Evolutionary conservation across 2,888 invertebrate species (phyloP), one percentile per base, ranked within the genome.

Genomic region (Mamestra brassicae): DNA sequence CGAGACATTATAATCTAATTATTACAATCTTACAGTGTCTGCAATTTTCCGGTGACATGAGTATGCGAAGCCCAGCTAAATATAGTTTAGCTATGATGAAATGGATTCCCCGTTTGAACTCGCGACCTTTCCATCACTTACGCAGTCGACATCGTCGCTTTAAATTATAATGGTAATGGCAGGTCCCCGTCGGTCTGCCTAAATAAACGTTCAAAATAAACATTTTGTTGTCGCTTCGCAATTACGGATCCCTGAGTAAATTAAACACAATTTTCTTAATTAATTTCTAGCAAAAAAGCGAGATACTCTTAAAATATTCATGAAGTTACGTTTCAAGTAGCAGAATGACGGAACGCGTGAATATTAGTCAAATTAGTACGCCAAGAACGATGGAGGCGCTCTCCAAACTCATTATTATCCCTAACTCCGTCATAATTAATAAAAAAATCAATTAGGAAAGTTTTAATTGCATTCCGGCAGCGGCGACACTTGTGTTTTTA

Each of bases 381-480:
- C 77, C 67, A 72, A 78, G 71, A 82, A 57, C 75, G 82, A 75
- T 76, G 71, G 73, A 83, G 67, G 80, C 63, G 77, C 80, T 81
- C 74, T 67, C 69, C 73, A 83, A 84, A 82, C 81, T 85, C 84
- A 85, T 81, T 81, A 84, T 80, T 77, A 82, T 78, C 72, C 64
- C 68, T 75, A 85, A 72, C 78, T 74, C 61, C 67, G 80, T 80
- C 60, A 78, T 83, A 85, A 88, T 87, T 88, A 87, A 88, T 86
- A 84, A 87, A 87, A 87, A 89, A 88, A 89, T 84, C 86, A 87
- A 90, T 90, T 85, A 88, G 72, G 60, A 84, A 89, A 90, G 86
- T 90, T 90, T 90, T 88, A 90, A 90, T 87, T 86, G 84, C 83
- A 86, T 79, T 78, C 67, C 63, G 74, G 64, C 64, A 76, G 85